Conservation (phyloP, 2,797 vertebrate species). For the Bucorvus abyssinicus region DNA sequence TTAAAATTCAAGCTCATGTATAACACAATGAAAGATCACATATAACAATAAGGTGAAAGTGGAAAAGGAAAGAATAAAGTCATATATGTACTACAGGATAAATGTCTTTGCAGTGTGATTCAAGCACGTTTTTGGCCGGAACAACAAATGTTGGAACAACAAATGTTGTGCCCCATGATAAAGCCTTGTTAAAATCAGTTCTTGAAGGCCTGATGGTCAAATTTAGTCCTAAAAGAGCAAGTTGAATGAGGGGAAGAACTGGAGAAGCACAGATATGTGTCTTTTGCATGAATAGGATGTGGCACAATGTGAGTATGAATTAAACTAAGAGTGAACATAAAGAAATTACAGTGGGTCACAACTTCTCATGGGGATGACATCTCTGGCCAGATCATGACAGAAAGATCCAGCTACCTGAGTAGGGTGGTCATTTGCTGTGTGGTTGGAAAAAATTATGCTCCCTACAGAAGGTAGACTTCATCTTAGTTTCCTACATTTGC, state of each 20-base stretch:
- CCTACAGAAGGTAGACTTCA: not conserved
- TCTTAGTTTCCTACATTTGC: not conserved
- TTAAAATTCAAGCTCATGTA: not conserved
- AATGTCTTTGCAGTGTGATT: not conserved
- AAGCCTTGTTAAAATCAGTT: not conserved
- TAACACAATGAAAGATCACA: not conserved
- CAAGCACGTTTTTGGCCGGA: not conserved
- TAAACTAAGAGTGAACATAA: not conserved
- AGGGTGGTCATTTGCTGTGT: not conserved
- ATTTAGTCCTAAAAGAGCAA: not conserved
- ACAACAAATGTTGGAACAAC: not conserved
- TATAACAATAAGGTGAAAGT: not conserved
- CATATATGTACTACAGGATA: not conserved
- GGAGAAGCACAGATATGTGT: not conserved
- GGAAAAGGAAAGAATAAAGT: slow-evolving; percentile 13
- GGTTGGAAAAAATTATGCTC: not conserved
- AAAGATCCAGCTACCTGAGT: not conserved
- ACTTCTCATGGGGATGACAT: not conserved
- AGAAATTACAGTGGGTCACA: not conserved
- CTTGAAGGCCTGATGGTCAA: not conserved
- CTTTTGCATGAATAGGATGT: not conserved
- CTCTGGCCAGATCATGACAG: not conserved
- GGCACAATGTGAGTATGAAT: not conserved
- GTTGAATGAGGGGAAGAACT: not conserved
- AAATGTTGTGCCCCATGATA: not conserved